Conservation (phyloP, 2,888 invertebrate genomes). For the Drosophila histrio region DNA sequence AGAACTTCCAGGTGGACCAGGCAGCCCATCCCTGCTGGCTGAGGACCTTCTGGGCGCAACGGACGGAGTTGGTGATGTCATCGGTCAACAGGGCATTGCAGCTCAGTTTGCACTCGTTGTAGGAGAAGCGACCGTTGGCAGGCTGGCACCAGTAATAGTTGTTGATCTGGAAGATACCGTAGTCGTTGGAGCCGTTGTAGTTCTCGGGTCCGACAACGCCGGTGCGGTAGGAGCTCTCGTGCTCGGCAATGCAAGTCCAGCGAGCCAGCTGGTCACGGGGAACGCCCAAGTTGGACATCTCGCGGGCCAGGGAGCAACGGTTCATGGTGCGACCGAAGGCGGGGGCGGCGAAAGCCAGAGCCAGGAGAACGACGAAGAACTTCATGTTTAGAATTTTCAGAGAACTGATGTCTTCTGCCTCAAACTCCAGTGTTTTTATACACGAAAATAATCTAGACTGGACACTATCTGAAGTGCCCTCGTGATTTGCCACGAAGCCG, state of each 20-base stretch:
- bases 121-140: conserved; percentile 57
- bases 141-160: conserved; percentile 81
- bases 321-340: conserved; percentile 56
- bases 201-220: conserved; percentile 84
- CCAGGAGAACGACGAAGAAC: conserved; percentile 33
- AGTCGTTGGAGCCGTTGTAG: conserved; percentile 84
- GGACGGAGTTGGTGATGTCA: conserved; percentile 69
- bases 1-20: conserved; percentile 78
- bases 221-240: conserved; percentile 82
- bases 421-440: conserved; percentile 27
- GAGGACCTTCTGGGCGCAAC: conserved; percentile 71
- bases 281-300: conserved; percentile 68
- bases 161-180: conserved; percentile 82
- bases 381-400: conserved; percentile 38
- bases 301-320: conserved; percentile 69
- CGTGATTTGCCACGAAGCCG: background rate
- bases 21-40: conserved; percentile 75
- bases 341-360: conserved; percentile 54
- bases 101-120: conserved; percentile 70
- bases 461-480: conserved; percentile 9
- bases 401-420: conserved; percentile 34
- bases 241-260: conserved; percentile 73
- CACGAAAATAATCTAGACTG: background rate
- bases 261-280: conserved; percentile 56
- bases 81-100: conserved; percentile 74